Conservation (phyloP, 2,888 invertebrate species). For the Drosophila meridionalis region DNA sequence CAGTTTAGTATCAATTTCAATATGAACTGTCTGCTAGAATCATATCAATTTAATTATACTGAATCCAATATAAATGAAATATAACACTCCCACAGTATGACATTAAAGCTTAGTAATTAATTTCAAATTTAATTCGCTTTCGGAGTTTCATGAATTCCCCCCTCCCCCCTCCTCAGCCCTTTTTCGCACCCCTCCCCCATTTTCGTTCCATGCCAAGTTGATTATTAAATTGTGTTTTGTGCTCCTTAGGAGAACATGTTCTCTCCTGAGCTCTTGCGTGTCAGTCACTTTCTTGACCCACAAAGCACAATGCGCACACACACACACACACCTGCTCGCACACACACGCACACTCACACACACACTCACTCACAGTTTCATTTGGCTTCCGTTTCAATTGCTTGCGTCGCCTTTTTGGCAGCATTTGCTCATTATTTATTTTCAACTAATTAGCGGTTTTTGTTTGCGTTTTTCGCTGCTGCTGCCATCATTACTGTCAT, state of each 20-base stretch:
- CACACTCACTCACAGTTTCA: not conserved
- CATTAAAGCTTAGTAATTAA: conserved; percentile 8
- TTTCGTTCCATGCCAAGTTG: not conserved
- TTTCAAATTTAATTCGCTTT: not conserved
- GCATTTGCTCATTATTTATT: conserved; percentile 72
- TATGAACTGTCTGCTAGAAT: not conserved
- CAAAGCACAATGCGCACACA: conserved; percentile 9
- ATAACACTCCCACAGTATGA: not conserved
- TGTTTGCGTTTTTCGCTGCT: conserved; percentile 37
- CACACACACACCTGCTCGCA: not conserved
- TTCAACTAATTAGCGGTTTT: conserved; percentile 77
- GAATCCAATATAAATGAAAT: not conserved
- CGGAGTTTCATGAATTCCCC: not conserved
- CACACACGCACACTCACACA: not conserved
- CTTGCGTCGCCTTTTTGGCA: conserved; percentile 55
- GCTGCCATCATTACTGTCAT: conserved; percentile 58
- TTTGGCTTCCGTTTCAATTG: conserved; percentile 46
- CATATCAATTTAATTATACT: not conserved
- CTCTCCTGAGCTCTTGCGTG: not conserved
- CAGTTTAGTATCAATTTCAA: not conserved
- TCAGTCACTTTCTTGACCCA: conserved; percentile 41
- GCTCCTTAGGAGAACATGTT: not conserved
- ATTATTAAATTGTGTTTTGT: conserved; percentile 2
- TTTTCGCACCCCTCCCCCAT: not conserved
- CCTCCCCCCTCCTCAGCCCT: no score